Percentiles rank a stretch among this genome's conserved stretches.
Evolutionary conservation across 2,797 vertebrate species (phyloP).

Genomic region (Argentina silus): DNA sequence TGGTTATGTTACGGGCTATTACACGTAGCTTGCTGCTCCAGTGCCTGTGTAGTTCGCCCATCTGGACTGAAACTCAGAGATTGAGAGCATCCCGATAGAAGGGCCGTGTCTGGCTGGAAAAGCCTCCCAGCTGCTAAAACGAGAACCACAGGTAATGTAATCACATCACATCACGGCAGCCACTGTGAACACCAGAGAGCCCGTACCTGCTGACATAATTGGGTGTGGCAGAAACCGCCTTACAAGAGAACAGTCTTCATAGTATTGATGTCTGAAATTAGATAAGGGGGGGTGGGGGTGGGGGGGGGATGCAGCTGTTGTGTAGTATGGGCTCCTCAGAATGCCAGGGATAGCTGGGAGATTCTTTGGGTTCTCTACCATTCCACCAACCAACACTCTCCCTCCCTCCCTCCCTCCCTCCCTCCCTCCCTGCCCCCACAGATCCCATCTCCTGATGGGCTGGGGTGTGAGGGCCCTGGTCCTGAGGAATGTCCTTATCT

Average conservation of each 20-base stretch:
- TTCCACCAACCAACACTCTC: background rate
- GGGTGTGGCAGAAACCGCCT: background rate
- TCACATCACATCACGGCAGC: background rate
- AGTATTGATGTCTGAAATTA: background rate
- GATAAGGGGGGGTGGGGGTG: background rate
- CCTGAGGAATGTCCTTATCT: conserved; percentile 46
- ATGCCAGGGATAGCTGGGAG: conserved; percentile 38
- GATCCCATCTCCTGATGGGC: background rate
- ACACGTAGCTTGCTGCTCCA: too few relatives aligned
- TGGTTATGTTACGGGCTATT: too few relatives aligned
- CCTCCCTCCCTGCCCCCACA: background rate
- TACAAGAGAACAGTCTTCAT: background rate
- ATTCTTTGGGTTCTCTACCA: conserved; percentile 32
- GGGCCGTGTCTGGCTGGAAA: background rate
- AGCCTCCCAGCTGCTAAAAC: background rate
- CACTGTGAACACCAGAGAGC: background rate
- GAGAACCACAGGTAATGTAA: background rate
- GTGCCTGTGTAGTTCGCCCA: too few relatives aligned
- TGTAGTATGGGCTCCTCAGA: conserved; percentile 20
- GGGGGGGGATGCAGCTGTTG: conserved; percentile 28
- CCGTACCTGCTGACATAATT: background rate
- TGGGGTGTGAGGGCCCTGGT: background rate
- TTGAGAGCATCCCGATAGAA: too few relatives aligned
- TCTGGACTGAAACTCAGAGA: too few relatives aligned
- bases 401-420: background rate